phyloP scores from a whole-genome alignment of 2,797 vertebrate genomes.

The Sebastes itinus region DNA sequence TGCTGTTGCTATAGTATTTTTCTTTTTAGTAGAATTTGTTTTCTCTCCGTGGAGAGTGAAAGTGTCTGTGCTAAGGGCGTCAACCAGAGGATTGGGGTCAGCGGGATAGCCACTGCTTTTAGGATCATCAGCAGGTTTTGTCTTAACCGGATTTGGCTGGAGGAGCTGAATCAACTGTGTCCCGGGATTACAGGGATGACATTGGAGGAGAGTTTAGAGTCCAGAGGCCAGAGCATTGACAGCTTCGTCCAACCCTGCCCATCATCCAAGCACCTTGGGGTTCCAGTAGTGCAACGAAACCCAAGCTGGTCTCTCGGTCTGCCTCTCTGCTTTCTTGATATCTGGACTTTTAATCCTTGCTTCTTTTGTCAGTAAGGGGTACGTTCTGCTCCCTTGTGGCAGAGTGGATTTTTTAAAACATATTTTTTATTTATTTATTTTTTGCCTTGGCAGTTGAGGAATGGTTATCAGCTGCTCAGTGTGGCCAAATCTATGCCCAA shows the following conservation, averaged over 20 bases:
- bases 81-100: conserved; percentile 84
- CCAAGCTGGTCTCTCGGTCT: not conserved
- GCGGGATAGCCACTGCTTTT: conserved; percentile 82
- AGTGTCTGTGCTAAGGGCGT: conserved; percentile 70
- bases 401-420: not conserved
- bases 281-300: conserved; percentile 34
- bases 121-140: conserved; percentile 89
- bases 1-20: not conserved
- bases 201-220: conserved; percentile 80
- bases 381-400: not conserved
- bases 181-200: conserved; percentile 88
- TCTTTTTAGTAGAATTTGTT: conserved; percentile 2
- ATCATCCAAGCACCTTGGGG: conserved; percentile 36
- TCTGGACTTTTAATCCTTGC: conserved; percentile 28
- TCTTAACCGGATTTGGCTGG: conserved; percentile 93
- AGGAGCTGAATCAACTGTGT: conserved; percentile 88
- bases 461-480: conserved; percentile 23
- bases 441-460: conserved; percentile 14
- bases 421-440: not conserved
- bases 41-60: conserved; percentile 60
- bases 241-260: conserved; percentile 41
- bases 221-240: conserved; percentile 61
- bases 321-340: conserved; percentile 18
- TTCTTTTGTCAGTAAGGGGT: conserved; percentile 22
- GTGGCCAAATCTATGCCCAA: conserved; percentile 46